Conservation (phyloP, 2,797 vertebrate genomes). For the Mallotus villosus region DNA sequence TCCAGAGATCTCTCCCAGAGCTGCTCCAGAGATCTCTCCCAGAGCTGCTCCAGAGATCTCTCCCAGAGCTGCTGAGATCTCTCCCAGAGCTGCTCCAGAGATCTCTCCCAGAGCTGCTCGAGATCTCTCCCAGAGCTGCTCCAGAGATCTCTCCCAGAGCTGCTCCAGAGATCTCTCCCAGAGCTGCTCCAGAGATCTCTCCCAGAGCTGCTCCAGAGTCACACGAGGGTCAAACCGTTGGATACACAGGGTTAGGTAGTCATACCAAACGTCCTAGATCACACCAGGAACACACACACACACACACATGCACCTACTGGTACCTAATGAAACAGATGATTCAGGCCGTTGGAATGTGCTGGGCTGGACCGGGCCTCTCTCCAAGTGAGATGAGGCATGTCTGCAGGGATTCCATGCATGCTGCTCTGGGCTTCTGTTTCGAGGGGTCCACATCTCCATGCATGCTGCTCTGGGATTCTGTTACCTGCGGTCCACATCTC, state of each 20-base stretch:
- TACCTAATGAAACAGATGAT: not conserved
- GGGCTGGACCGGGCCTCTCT: not conserved
- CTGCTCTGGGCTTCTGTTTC: not conserved
- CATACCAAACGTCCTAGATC: not conserved
- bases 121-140: not conserved
- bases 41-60: not conserved
- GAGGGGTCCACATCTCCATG: not conserved
- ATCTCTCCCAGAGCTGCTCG: slow-evolving; percentile 2
- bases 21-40: not conserved
- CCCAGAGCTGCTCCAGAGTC: slow-evolving; percentile 27
- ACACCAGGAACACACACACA: not conserved
- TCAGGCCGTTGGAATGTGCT: slow-evolving; percentile 3
- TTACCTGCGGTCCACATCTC: too few relatives aligned
- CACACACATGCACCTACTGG: not conserved
- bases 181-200: not conserved
- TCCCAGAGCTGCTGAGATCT: not conserved
- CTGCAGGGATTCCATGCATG: not conserved
- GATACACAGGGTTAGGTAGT: not conserved
- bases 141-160: not conserved
- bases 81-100: not conserved
- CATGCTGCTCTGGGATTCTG: not conserved
- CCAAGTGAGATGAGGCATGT: not conserved
- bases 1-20: not conserved
- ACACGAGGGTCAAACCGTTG: slow-evolving; percentile 2
- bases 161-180: not conserved